Evolutionary conservation across 2,797 vertebrate species (phyloP).

Genomic region (Argyrosomus regius): DNA sequence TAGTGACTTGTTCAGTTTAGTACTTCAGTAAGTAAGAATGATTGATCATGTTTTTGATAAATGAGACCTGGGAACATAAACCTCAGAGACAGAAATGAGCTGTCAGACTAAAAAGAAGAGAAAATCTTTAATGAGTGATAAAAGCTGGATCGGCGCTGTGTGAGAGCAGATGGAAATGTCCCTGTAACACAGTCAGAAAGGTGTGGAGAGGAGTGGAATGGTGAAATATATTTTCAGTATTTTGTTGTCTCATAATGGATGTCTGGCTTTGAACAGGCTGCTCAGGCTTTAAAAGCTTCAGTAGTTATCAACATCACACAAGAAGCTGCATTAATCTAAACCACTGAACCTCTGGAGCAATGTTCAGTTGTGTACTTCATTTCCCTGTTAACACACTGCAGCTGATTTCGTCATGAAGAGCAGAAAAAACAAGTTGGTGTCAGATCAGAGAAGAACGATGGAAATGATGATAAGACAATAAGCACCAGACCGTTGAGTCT

Average conservation of each 20-base stretch:
- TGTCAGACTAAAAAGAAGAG: slow-evolving; percentile 1
- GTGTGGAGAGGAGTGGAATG: neutral
- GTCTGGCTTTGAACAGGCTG: slow-evolving; percentile 11
- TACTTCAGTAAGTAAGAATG: neutral
- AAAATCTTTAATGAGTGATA: neutral
- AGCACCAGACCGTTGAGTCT: neutral
- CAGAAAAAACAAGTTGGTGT: neutral
- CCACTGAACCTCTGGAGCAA: neutral
- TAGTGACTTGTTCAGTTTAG: neutral
- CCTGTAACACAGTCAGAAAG: neutral
- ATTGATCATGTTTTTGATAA: neutral
- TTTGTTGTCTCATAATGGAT: slow-evolving; percentile 7
- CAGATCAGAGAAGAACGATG: neutral
- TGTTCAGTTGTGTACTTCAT: neutral
- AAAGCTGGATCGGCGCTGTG: slow-evolving; percentile 14
- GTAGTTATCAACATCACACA: neutral
- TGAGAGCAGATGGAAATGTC: slow-evolving; percentile 4
- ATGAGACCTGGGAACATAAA: neutral
- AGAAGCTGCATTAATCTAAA: neutral
- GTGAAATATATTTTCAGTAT: neutral
- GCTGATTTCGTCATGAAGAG: neutral
- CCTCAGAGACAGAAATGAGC: neutral
- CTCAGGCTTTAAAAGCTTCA: slow-evolving; percentile 3
- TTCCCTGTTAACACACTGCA: neutral
- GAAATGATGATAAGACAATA: neutral